Evolutionary conservation across 2,113 vertebrate species (phyloP).

Genomic region (Pipa parva): DNA sequence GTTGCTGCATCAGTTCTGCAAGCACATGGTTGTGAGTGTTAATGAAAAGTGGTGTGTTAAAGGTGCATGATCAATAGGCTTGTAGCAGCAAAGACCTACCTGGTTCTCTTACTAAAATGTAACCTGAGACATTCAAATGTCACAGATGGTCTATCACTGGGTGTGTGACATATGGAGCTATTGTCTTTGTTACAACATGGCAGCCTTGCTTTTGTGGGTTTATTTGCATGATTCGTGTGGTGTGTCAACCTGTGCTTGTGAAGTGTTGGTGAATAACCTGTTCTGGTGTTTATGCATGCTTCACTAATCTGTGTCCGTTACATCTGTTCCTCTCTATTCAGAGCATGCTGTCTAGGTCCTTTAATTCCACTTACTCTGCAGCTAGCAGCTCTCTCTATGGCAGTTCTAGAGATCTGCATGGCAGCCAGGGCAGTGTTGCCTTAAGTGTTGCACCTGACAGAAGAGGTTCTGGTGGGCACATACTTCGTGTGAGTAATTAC

Average conservation of each 20-base stretch:
- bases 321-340: slow-evolving; percentile 83
- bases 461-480: slow-evolving; percentile 79
- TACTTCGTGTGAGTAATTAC: slow-evolving; percentile 87
- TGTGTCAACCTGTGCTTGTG: slow-evolving; percentile 45
- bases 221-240: slow-evolving; percentile 61
- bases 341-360: slow-evolving; percentile 94
- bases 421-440: slow-evolving; percentile 90
- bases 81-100: no score
- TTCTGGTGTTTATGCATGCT: slow-evolving; percentile 67
- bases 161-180: no score
- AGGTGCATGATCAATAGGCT: no score
- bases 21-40: no score
- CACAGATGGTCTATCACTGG: no score
- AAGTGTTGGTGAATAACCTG: slow-evolving; percentile 59
- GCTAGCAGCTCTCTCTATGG: slow-evolving; percentile 86
- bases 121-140: no score
- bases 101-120: no score
- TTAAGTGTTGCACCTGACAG: slow-evolving; percentile 79
- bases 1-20: no score
- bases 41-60: no score
- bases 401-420: slow-evolving; percentile 92
- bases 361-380: slow-evolving; percentile 86
- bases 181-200: no score
- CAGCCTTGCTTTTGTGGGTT: no score
- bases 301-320: slow-evolving; percentile 75